phyloP scores from a whole-genome alignment of 2,888 invertebrate genomes.

The Pyralis farinalis region DNA sequence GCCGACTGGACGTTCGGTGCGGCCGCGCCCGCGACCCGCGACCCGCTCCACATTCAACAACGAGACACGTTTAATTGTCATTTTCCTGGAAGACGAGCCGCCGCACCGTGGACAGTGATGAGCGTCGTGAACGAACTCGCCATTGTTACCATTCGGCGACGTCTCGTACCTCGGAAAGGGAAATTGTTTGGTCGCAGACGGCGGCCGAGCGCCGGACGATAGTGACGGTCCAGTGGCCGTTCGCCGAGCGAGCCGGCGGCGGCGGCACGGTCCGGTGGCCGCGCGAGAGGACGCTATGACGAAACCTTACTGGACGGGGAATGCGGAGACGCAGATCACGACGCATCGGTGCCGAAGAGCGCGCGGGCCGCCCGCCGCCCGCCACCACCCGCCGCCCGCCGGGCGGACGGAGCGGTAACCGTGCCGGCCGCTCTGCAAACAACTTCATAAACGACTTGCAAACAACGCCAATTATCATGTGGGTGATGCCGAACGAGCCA shows the following conservation, averaged over 20 bases:
- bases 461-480: background rate
- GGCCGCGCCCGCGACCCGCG: background rate
- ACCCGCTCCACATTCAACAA: background rate
- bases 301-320: background rate
- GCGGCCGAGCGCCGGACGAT: background rate
- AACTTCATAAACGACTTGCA: background rate
- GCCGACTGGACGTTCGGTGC: background rate
- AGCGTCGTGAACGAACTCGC: background rate
- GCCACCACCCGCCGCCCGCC: background rate
- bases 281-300: background rate
- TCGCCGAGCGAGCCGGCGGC: background rate
- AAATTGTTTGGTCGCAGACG: background rate
- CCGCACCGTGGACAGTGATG: background rate
- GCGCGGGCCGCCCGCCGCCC: too few relatives aligned
- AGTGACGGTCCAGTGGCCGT: background rate
- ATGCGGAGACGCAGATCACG: background rate
- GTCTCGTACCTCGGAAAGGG: background rate
- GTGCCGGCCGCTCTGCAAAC: background rate
- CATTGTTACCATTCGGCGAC: background rate
- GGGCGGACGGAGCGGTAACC: background rate
- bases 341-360: background rate
- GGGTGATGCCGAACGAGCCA: background rate
- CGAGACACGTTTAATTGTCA: background rate
- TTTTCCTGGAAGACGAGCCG: background rate
- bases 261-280: conserved; percentile 1